A percentile compares a stretch with the other conserved stretches of the same genome.
Conservation (phyloP, 92 coral and sea anemone species). For the Heteractis magnifica region DNA sequence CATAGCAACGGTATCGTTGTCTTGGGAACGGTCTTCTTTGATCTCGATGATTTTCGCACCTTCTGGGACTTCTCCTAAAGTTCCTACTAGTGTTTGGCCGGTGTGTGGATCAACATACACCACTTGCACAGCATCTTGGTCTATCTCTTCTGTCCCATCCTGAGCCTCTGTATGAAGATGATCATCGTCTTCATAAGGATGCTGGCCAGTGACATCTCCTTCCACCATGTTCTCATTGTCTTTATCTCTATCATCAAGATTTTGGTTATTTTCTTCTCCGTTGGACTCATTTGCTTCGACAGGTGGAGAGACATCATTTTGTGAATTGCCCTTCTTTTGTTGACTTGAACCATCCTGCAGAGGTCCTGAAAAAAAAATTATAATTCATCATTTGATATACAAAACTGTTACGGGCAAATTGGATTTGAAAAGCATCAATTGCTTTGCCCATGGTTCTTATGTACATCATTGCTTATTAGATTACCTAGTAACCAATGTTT, state of each 20-base stretch:
- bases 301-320: neutral
- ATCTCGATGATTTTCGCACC: conserved; percentile 58
- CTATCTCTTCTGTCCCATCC: conserved; percentile 16
- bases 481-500: no score
- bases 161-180: neutral
- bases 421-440: no score
- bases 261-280: neutral
- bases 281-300: neutral
- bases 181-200: neutral
- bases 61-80: conserved; percentile 59
- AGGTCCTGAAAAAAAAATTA: neutral
- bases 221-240: neutral
- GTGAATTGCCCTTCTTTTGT: neutral
- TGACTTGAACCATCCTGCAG: neutral
- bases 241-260: neutral
- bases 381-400: no score
- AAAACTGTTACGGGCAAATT: no score
- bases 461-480: no score
- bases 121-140: conserved; percentile 38
- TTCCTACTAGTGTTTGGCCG: conserved; percentile 55
- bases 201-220: neutral
- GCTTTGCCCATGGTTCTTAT: no score
- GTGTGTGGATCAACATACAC: conserved; percentile 65
- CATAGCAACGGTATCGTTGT: conserved; percentile 15
- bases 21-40: conserved; percentile 25